Percentiles rank a stretch among this genome's conserved stretches.
phyloP scores from a whole-genome alignment of 2,797 vertebrate genomes.

The Dicrostonyx torquatus region DNA sequence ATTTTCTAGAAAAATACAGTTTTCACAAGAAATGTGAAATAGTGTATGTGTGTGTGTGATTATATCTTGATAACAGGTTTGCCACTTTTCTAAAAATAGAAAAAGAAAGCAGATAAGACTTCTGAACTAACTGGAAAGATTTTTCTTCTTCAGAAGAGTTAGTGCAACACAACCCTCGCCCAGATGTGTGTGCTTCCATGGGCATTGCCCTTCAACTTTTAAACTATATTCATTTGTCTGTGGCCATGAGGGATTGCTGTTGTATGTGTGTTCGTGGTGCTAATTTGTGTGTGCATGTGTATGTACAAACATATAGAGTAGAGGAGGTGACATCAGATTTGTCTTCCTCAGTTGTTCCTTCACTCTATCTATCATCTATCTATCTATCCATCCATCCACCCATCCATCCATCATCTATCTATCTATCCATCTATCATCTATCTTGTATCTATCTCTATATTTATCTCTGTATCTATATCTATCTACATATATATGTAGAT shows the following conservation, averaged over 20 bases:
- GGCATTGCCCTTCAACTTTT: neutral
- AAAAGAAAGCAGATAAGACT: neutral
- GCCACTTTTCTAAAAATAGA: neutral
- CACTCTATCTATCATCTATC: neutral
- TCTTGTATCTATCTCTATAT: too few relatives aligned
- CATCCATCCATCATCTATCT: neutral
- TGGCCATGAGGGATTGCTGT: neutral
- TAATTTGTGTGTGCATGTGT: neutral
- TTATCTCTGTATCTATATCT: neutral
- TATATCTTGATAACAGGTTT: neutral
- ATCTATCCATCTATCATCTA: neutral
- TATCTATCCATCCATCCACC: neutral
- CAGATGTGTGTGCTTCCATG: neutral
- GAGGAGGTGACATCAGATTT: neutral
- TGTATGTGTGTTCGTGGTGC: neutral
- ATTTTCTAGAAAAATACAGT: slow-evolving; percentile 6
- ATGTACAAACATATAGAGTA: neutral
- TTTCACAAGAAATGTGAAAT: neutral
- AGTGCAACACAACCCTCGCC: neutral
- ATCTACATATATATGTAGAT: too few relatives aligned
- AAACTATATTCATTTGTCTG: neutral
- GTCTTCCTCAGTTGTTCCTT: neutral
- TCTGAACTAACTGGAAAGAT: neutral
- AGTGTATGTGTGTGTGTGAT: neutral
- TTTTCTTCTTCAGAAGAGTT: neutral